Base-by-base conservation (phyloP, 92 coral and sea anemone species). In the Phymanthus crucifer region DNA sequence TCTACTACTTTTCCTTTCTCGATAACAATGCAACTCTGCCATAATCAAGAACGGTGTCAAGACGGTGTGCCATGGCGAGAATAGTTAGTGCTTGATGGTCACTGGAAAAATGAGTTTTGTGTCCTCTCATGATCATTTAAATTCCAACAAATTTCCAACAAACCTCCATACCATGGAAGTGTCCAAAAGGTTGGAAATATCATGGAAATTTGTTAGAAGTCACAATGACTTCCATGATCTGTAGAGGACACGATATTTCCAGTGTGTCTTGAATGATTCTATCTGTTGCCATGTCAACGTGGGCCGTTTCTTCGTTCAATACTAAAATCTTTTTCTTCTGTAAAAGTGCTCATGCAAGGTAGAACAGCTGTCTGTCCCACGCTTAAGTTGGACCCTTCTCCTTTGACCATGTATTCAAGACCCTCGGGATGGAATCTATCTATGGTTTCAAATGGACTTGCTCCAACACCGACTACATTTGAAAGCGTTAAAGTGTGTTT, bases 231-330 rank as follows among this genome's bases (percentile, higher is more conserved):
- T n/a, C n/a, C n/a, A n/a, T n/a, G n/a, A n/a, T n/a, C n/a, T n/a
- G n/a, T n/a, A n/a, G n/a, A n/a, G n/a, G n/a, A n/a, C n/a, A n/a
- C n/a, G n/a, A n/a, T n/a, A n/a, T n/a, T n/a, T n/a, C n/a, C n/a
- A n/a, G n/a, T n/a, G n/a, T n/a, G 64, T 43, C 48, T 54, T 54
- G 64, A 54, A 19, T 52, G 77, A 19, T 0, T 47, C 31, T 36
- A 32, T 80, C 84, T 29, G 84, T 80, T 21, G 21, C 31, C 17
- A 70, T 40, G 74, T 80, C 84, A 32, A 80, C 84, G 71, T 80
- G 48, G n/a, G 92, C 92, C 3, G 92, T 89, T 33, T 89, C 92
- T 67, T 89, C 92, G 57, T 89, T 89, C 66, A 78, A 29, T 74
- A 70, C 50, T 35, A 70, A 19, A 14, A 35, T 35, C 74, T 19